Evolutionary conservation across 2,113 vertebrate species (phyloP).

Genomic region (human): DNA sequence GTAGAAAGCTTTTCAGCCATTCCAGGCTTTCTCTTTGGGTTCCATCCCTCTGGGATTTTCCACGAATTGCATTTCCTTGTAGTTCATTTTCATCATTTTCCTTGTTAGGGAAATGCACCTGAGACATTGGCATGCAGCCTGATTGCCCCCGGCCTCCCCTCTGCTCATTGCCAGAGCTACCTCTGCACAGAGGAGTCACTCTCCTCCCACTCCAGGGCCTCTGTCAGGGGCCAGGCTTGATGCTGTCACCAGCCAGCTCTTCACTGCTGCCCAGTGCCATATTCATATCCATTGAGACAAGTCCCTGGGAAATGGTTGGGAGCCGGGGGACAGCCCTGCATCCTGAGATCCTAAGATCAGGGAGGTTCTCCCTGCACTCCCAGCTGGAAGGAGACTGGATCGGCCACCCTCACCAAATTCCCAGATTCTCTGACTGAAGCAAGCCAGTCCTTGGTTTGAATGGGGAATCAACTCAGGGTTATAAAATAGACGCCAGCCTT

Average conservation of each 20-base stretch:
- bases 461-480: background rate
- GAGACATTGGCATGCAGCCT: background rate
- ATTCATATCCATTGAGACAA: background rate
- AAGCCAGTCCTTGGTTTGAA: conserved; percentile 52
- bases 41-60: background rate
- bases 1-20: background rate
- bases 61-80: background rate
- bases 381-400: background rate
- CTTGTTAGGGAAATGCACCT: background rate
- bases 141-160: background rate
- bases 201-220: background rate
- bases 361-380: background rate
- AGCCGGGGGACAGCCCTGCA: background rate
- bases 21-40: background rate
- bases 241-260: background rate
- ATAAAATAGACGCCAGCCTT: background rate
- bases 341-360: background rate
- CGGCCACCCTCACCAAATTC: background rate
- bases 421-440: background rate
- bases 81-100: background rate
- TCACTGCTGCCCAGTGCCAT: background rate
- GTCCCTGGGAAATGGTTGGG: background rate
- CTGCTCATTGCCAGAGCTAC: no score
- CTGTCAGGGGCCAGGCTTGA: rapidly evolving
- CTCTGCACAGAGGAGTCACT: rapidly evolving